A percentile compares a stretch with the other conserved stretches of the same genome.
phyloP scores from a whole-genome alignment of 2,113 vertebrate genomes.

The Pomatorhinus ruficollis region DNA sequence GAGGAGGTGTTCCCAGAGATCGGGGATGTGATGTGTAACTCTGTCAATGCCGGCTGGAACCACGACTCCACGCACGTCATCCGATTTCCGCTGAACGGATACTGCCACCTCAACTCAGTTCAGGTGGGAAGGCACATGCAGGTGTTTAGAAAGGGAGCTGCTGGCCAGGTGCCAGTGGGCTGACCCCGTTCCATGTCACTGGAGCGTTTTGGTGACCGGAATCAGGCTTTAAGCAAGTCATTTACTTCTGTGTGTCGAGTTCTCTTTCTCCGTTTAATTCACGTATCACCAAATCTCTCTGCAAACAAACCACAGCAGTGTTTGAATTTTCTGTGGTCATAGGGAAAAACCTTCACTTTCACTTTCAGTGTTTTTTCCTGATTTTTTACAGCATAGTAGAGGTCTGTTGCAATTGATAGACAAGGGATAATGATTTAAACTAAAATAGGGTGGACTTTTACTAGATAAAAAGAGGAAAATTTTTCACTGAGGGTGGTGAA shows the following conservation, averaged over 20 bases:
- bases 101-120: conserved; percentile 96
- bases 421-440: background rate
- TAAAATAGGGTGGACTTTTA: background rate
- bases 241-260: background rate
- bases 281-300: background rate
- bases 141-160: background rate
- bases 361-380: background rate
- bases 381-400: background rate
- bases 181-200: background rate
- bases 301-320: background rate
- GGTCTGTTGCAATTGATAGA: fast-evolving
- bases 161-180: background rate
- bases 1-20: conserved; percentile 94
- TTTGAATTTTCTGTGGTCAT: background rate
- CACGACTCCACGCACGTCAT: conserved; percentile 86
- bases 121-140: conserved; percentile 76
- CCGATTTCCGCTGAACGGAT: conserved; percentile 89
- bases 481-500: background rate
- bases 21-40: conserved; percentile 85
- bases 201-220: background rate
- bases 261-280: background rate
- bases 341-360: background rate
- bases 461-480: background rate
- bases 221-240: background rate
- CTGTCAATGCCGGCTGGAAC: conserved; percentile 85